phyloP scores from a whole-genome alignment of 1,140 invertebrate species.

The Drosophila teissieri region DNA sequence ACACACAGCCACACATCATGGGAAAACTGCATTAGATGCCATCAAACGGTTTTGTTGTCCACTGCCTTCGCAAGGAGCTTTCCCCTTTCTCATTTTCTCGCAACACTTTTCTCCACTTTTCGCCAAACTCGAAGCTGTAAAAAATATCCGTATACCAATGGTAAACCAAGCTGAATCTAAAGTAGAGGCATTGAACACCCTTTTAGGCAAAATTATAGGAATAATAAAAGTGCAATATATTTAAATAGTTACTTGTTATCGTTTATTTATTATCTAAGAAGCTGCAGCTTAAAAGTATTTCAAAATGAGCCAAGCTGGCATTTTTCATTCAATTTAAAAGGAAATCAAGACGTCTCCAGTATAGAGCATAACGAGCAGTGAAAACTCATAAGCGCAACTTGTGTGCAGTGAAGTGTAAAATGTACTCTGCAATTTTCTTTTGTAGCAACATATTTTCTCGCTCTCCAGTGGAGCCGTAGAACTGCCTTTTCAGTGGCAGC shows the following conservation, averaged over 20 bases:
- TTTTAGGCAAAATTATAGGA: neutral
- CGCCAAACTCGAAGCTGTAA: slow-evolving; percentile 30
- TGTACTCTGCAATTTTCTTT: slow-evolving; percentile 59
- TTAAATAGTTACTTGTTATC: neutral
- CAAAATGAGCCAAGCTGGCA: neutral
- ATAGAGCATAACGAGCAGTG: slow-evolving; percentile 17
- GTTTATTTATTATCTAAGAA: neutral
- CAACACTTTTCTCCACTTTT: neutral
- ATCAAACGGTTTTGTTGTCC: slow-evolving; percentile 49
- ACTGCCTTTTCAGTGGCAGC: slow-evolving; percentile 54
- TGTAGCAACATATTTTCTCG: slow-evolving; percentile 43
- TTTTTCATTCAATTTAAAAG: neutral
- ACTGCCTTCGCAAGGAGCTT: slow-evolving; percentile 23
- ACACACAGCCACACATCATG: slow-evolving; percentile 24
- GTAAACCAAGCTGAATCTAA: neutral
- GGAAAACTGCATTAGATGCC: slow-evolving; percentile 63
- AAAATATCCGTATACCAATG: neutral
- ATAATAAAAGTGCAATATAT: neutral
- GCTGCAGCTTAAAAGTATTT: neutral
- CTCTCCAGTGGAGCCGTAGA: slow-evolving; percentile 18
- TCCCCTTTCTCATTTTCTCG: neutral
- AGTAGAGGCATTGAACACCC: neutral
- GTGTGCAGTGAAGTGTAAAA: slow-evolving; percentile 55
- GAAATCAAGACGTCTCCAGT: neutral
- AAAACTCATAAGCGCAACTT: slow-evolving; percentile 68